Evolutionary conservation across 2,888 invertebrate genomes (phyloP), one percentile per base, ranked within the genome.

Genomic region (Dicyrtoma fusca): DNA sequence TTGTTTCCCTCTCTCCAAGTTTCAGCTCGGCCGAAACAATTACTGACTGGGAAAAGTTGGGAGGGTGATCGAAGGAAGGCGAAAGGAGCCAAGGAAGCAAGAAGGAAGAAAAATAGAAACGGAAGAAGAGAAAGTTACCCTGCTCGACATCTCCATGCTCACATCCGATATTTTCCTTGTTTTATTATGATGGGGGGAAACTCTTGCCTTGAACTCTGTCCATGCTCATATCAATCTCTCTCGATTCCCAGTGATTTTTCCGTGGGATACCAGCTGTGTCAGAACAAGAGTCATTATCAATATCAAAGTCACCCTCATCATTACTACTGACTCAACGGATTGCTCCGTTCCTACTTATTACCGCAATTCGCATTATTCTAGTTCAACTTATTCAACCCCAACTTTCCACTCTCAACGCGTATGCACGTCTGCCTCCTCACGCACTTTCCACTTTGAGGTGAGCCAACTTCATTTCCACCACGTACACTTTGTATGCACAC

Each of bases 251-350:
- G 44, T 68, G 68, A 68, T 68, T 68, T 75, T 65, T 65, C 51
- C 61, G 25, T 59, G 45, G 59, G 55, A 47, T 63, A 63, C 72
- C 75, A 75, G 72, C 75, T 75, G 75, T 70, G 70, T 70, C 62
- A 71, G 70, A 72, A 66, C 75, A 75, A 71, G 59, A 75, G 63
- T 75, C 75, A 75, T 75, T 73, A 75, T 70, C 72, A 72, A 72
- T 64, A 69, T 74, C 73, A 64, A 71, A 72, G 70, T 66, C 57
- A 71, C 69, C 45, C 63, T 63, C 55, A 66, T 74, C 70, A 74
- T 72, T 68, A 71, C 70, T 53, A 62, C 55, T 47, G 62, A 70
- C 62, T 70, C 62, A 53, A 53, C 44, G 23, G 42, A 25, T 53
- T 53, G 4, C 34, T 34, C n/a, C n/a, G 8, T 34, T 51, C 42